Evolutionary conservation across 2,888 invertebrate species (phyloP).

Genomic region (Allygus modestus): DNA sequence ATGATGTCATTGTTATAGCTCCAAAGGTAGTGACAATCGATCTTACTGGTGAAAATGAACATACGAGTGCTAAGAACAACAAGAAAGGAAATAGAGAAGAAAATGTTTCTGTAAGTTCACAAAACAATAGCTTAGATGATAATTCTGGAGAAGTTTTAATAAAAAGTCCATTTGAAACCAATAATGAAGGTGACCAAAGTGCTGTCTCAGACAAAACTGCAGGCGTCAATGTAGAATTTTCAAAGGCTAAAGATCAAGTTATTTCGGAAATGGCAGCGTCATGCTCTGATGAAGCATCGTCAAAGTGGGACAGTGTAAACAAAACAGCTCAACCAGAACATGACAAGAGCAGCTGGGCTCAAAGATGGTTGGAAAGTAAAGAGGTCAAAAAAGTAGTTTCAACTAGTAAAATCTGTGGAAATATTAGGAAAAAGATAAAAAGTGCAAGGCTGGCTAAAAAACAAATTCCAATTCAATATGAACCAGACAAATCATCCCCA

Average conservation of each 20-base stretch:
- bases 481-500: background rate
- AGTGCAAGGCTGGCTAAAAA: constrained; percentile 50
- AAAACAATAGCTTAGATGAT: constrained; percentile 32
- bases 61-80: constrained; percentile 14
- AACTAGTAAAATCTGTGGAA: constrained; percentile 70
- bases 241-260: background rate
- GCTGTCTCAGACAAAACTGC: background rate
- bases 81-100: background rate
- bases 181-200: background rate
- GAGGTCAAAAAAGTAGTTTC: constrained; percentile 70
- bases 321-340: background rate
- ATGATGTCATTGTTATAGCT: constrained; percentile 52
- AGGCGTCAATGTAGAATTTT: background rate
- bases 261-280: background rate
- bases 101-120: background rate
- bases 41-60: constrained; percentile 58
- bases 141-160: background rate
- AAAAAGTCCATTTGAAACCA: background rate
- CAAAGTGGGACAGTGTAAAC: background rate
- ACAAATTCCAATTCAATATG: background rate
- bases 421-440: constrained; percentile 69
- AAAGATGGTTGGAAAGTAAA: constrained; percentile 69
- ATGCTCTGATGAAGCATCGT: background rate
- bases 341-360: constrained; percentile 65
- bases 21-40: constrained; percentile 56